Evolutionary conservation across 2,888 invertebrate genomes (phyloP), one percentile per base, ranked within the genome.

Genomic region (Cryptus viduatorius): DNA sequence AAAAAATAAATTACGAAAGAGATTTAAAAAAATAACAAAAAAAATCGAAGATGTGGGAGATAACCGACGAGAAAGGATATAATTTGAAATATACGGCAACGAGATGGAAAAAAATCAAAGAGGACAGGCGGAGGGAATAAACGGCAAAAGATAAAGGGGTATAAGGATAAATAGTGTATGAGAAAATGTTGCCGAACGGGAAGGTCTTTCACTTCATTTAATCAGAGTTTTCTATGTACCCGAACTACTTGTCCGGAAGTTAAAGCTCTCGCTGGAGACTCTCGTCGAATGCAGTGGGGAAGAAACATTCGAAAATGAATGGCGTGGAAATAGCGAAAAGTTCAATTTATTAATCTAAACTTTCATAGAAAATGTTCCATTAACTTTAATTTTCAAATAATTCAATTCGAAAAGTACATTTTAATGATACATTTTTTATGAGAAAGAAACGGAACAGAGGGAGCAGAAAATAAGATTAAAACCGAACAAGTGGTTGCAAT

Each of bases 151-250:
- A 59, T 59, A 12, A 59, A 59, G 59, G 19, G 59, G 29, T 14
- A 10, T 7, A 12, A 29, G 29, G 29, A 59, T 59, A 59, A 59
- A 59, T 59, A 59, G 29, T 4, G 59, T 59, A 59, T 59, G 59
- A 24, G 59, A 59, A 59, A 24, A 29, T 29, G 59, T 59, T 29
- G 59, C 14, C 59, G 29, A 8, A 59, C 3, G 12, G 59, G 59
- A 4, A 59, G 59, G 59, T 59, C 59, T 59, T 59, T 59, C 59
- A 59, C 59, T 59, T 14, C 29, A 29, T 29, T 59, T 24, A 59
- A 59, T 59, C 59, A 24, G 59, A 29, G 14, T 59, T 59, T 59
- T 24, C 59, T 59, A 24, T 14, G 59, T 59, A 29, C 12, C 1
- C 12, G 29, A 29, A 4, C 24, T 16, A 12, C 24, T 59, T 29